These are phyloP conservation scores for Orchesellides sinensis DNA, from an alignment of 2,888 invertebrate genomes.

Conservation along the genomic window DNA sequence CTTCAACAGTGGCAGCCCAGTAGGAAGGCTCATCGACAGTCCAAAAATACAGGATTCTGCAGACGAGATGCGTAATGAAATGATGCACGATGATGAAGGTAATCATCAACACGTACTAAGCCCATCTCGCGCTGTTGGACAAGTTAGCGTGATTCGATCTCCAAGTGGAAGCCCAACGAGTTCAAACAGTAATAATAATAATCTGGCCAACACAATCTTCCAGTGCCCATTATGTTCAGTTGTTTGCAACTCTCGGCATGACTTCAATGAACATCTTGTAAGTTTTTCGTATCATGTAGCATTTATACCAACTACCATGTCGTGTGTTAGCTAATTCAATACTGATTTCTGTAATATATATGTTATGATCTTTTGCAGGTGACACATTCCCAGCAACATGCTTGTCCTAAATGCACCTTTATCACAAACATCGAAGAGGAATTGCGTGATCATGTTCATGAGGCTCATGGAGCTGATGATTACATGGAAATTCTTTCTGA, in stretches of 20 bases:
- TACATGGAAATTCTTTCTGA: constrained; percentile 79
- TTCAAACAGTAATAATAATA: neutral
- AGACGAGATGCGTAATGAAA: constrained; percentile 19
- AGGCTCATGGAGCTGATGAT: constrained; percentile 78
- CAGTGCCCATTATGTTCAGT: constrained; percentile 72
- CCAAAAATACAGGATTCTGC: constrained; percentile 21
- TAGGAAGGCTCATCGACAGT: constrained; percentile 5
- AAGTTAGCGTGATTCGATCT: neutral
- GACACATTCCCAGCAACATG: constrained; percentile 73
- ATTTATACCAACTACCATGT: too few species aligned
- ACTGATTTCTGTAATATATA: neutral
- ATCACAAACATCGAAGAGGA: constrained; percentile 79
- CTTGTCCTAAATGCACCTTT: constrained; percentile 79
- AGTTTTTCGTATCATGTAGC: constrained; percentile 22
- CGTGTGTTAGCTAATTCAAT: neutral
- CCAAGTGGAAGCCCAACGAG: constrained; percentile 24
- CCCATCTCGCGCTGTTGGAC: constrained; percentile 50
- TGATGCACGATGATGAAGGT: neutral
- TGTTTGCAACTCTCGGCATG: constrained; percentile 72
- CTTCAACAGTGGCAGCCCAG: constrained; percentile 19
- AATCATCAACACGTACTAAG: constrained; percentile 47
- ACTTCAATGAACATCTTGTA: constrained; percentile 75
- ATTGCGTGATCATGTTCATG: constrained; percentile 78
- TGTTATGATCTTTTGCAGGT: constrained; percentile 60
- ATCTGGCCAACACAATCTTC: constrained; percentile 66